Conservation (phyloP, 2,888 invertebrate genomes). For the Napeogenes sylphis region DNA sequence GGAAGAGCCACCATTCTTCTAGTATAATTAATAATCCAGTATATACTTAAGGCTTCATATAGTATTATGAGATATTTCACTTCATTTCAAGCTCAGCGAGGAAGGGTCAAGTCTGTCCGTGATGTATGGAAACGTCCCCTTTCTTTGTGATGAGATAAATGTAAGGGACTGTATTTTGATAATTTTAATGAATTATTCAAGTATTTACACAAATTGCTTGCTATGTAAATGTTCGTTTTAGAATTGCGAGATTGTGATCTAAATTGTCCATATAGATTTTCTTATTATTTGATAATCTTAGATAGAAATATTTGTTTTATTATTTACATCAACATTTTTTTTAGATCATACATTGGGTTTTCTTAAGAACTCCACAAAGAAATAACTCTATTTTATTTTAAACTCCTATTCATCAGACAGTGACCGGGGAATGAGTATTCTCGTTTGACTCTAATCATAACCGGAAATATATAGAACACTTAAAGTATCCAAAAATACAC, state of each 20-base stretch:
- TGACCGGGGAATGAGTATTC: too few relatives aligned
- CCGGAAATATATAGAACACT: background rate
- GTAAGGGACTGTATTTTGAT: slow-evolving; percentile 16
- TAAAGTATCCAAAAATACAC: background rate
- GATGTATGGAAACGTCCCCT: slow-evolving; percentile 70
- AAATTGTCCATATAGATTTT: too few relatives aligned
- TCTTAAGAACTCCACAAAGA: too few relatives aligned
- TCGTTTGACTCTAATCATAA: too few relatives aligned
- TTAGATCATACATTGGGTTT: too few relatives aligned
- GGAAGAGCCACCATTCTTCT: background rate
- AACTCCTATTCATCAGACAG: too few relatives aligned
- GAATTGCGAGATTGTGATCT: too few relatives aligned
- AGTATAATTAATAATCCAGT: background rate
- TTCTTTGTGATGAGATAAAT: slow-evolving; percentile 51
- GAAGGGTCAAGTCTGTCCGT: slow-evolving; percentile 71
- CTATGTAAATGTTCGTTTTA: background rate
- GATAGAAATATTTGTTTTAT: too few relatives aligned
- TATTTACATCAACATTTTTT: too few relatives aligned
- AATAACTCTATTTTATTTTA: too few relatives aligned
- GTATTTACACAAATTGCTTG: background rate
- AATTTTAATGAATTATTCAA: background rate
- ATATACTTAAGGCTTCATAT: background rate
- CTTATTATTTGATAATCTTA: too few relatives aligned
- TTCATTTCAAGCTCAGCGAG: slow-evolving; percentile 4
- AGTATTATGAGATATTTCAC: background rate